A percentile compares a stretch with the other conserved stretches of the same genome.
phyloP scores from a whole-genome alignment of 35 echinoderm and acorn worm genomes.

The Ophiothrix spiculata region DNA sequence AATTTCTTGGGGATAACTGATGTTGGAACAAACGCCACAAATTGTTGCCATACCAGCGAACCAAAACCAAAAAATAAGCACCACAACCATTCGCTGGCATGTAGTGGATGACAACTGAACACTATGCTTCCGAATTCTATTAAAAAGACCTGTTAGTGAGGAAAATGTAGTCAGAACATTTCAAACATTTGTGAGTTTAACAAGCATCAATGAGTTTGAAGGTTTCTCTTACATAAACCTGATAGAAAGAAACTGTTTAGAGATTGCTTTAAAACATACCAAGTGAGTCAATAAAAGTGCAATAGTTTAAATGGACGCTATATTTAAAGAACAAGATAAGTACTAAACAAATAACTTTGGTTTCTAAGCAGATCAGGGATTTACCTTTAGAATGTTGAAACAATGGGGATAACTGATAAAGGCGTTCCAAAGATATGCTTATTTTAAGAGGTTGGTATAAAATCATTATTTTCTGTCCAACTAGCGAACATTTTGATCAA shows the following conservation, averaged over 20 bases:
- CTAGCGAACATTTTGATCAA: no score
- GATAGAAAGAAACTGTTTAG: background rate
- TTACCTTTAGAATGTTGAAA: no score
- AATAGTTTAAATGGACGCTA: no score
- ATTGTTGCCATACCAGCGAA: slow-evolving; percentile 76
- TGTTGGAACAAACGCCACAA: slow-evolving; percentile 82
- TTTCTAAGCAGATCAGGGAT: no score
- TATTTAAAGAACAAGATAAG: no score
- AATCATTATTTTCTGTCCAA: no score
- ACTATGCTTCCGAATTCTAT: slow-evolving; percentile 79
- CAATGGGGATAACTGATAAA: no score
- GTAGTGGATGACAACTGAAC: slow-evolving; percentile 65
- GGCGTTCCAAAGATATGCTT: no score
- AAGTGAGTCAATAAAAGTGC: no score
- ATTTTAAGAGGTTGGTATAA: no score
- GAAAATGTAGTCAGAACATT: background rate
- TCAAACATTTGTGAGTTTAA: background rate
- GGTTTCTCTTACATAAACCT: background rate
- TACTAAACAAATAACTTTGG: no score
- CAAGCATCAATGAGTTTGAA: background rate
- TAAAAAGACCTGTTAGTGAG: slow-evolving; percentile 60
- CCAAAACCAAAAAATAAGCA: slow-evolving; percentile 92
- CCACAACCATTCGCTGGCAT: slow-evolving; percentile 77
- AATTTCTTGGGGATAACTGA: slow-evolving; percentile 61
- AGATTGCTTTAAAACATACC: no score